Base-by-base conservation (phyloP, 2,888 invertebrate genomes). In the Phania funesta region DNA sequence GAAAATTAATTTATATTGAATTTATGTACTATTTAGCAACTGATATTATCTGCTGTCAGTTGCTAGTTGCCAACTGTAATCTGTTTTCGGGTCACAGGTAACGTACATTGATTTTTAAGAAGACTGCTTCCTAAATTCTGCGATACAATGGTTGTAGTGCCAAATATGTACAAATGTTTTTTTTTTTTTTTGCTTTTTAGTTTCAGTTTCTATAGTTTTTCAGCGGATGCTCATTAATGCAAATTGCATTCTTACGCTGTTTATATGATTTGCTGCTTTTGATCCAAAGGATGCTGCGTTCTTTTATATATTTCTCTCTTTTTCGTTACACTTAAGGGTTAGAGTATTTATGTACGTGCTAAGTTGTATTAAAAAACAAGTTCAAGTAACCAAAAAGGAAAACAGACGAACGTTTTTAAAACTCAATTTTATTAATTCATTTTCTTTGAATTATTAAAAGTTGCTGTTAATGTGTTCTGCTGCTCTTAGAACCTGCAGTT, bases 341-440 rank as follows among this genome's bases (percentile, higher is more conserved):
- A 35, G 11, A 35, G 3, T 11, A 35, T 1, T 1, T 35, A 35
- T 35, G 9, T 35, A 26, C 26, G 3, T 5, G 3, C 6, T 26
- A 26, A 26, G 26, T 6, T 6, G 6, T 3, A 5, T 26, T 26
- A 26, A 26, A 26, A 6, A 6, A 26, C 6, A 26, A 5, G 3
- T 35, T 35, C 35, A 9, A 35, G 5, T 11, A 32, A 32, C 32
- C 7, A 24, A 56, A 67, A 22, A 22, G 0, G n/a, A 24, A 9
- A 38, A 58, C 2, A 26, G 18, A 48, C 5, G 1, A 44, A 64
- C 77, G 64, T 77, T 83, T 75, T 82, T 70, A 78, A 83, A 81
- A 74, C 80, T 64, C 84, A 86, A 86, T 88, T 87, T 84, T 85
- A 86, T 87, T 88, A 88, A 88, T 88, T 88, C 89, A 88, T 87